Conservation (phyloP, 1,140 invertebrate species). For the Drosophila gunungcola region DNA sequence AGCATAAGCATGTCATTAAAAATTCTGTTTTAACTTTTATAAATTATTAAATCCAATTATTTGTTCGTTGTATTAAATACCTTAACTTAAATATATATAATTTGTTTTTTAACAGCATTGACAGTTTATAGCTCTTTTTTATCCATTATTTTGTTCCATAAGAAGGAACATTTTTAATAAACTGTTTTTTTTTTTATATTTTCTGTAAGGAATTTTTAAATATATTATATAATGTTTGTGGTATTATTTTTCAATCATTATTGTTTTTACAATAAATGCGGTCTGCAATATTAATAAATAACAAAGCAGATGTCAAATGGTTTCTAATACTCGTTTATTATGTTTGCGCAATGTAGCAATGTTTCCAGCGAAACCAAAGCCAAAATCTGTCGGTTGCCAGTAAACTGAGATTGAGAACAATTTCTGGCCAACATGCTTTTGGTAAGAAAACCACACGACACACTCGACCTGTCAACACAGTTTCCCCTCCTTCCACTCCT, state of each 20-base stretch:
- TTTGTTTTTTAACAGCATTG: too few relatives aligned
- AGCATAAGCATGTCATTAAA: too few relatives aligned
- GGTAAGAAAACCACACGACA: constrained; percentile 58
- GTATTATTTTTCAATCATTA: too few relatives aligned
- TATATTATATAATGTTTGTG: background rate
- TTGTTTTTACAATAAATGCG: background rate
- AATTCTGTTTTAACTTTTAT: too few relatives aligned
- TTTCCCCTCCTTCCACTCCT: background rate
- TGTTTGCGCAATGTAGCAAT: background rate
- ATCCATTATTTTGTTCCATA: too few relatives aligned
- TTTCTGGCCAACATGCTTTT: constrained; percentile 37
- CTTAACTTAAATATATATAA: too few relatives aligned
- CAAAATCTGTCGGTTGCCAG: constrained; percentile 33
- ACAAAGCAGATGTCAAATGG: background rate
- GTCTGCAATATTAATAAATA: background rate
- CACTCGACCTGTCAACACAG: constrained; percentile 50
- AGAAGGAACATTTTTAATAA: too few relatives aligned
- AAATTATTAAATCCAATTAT: too few relatives aligned
- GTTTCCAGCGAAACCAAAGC: constrained; percentile 24
- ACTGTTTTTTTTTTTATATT: background rate
- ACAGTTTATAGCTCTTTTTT: too few relatives aligned
- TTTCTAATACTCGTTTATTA: too few relatives aligned
- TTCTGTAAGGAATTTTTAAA: background rate
- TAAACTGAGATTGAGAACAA: constrained; percentile 33
- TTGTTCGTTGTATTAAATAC: too few relatives aligned